A percentile compares a stretch with the other conserved stretches of the same genome.
Evolutionary conservation across 2,888 invertebrate genomes (phyloP).

Genomic region (Lagria hirta): DNA sequence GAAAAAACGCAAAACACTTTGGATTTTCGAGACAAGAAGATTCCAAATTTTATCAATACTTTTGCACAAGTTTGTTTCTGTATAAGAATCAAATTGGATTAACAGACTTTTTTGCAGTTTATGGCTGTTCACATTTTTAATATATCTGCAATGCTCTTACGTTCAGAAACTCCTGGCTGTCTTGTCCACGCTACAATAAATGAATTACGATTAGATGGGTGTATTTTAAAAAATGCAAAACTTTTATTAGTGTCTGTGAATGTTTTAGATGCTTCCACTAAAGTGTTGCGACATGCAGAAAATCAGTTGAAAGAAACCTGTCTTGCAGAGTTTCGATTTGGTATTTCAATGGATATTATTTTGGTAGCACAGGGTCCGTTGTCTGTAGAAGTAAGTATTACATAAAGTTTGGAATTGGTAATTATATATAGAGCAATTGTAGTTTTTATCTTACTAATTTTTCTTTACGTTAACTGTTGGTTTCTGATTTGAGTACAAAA

Average conservation of each 20-base stretch:
- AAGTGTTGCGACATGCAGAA: constrained; percentile 59
- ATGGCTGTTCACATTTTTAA: constrained; percentile 83
- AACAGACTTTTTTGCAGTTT: constrained; percentile 61
- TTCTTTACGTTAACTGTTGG: background rate
- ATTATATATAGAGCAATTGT: too few species aligned
- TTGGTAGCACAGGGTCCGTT: constrained; percentile 80
- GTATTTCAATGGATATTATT: constrained; percentile 73
- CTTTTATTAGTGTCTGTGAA: constrained; percentile 73
- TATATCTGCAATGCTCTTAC: constrained; percentile 64
- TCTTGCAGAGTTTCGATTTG: constrained; percentile 72
- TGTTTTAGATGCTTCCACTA: constrained; percentile 66
- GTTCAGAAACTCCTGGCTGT: constrained; percentile 68
- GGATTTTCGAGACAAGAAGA: constrained; percentile 73
- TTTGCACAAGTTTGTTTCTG: constrained; percentile 84
- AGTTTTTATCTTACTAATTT: too few species aligned
- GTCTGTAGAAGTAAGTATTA: constrained; percentile 71
- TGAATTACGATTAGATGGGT: constrained; percentile 69
- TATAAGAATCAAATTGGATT: background rate
- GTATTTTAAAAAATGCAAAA: constrained; percentile 68
- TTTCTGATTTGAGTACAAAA: background rate
- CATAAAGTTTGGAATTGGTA: too few species aligned
- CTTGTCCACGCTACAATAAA: constrained; percentile 70
- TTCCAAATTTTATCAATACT: constrained; percentile 77
- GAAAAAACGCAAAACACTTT: constrained; percentile 38
- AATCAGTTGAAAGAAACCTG: constrained; percentile 60